Conservation (phyloP, 2,888 invertebrate species). For the Phoenoteleia sp. region DNA sequence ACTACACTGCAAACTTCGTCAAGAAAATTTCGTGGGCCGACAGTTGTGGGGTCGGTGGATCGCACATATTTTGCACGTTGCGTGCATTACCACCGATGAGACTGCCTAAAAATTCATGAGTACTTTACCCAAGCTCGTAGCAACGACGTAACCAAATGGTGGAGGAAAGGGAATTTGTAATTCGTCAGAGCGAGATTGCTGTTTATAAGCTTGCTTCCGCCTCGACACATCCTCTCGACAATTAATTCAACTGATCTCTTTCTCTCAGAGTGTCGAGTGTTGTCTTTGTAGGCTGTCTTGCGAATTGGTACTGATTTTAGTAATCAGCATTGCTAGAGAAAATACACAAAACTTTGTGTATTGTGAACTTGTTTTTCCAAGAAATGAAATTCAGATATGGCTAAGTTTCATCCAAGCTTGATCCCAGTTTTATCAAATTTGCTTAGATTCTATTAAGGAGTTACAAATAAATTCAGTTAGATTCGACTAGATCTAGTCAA, state of each 20-base stretch:
- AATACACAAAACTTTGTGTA: no score
- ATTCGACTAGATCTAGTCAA: no score
- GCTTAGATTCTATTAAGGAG: no score
- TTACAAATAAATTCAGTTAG: no score
- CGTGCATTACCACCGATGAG: constrained; percentile 65
- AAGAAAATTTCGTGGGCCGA: constrained; percentile 70
- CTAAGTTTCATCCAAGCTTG: no score
- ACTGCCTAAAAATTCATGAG: constrained; percentile 75
- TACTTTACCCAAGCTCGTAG: constrained; percentile 57
- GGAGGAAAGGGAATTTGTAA: constrained; percentile 65
- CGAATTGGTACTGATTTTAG: constrained; percentile 4
- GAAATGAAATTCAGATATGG: no score
- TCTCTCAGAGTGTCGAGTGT: no score
- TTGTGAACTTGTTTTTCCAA: no score
- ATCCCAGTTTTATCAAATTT: no score
- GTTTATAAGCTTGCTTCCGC: constrained; percentile 54
- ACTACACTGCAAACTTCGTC: constrained; percentile 70
- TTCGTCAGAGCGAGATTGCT: constrained; percentile 60
- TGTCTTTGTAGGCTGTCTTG: no score
- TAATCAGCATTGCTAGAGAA: constrained; percentile 40
- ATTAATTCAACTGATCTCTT: constrained; percentile 44
- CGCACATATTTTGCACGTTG: constrained; percentile 70
- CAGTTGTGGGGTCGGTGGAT: constrained; percentile 40
- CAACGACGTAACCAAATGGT: constrained; percentile 42
- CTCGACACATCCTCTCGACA: constrained; percentile 48